Evolutionary conservation across 2,113 vertebrate species (phyloP).

Genomic region (Amphiprion ocellaris): DNA sequence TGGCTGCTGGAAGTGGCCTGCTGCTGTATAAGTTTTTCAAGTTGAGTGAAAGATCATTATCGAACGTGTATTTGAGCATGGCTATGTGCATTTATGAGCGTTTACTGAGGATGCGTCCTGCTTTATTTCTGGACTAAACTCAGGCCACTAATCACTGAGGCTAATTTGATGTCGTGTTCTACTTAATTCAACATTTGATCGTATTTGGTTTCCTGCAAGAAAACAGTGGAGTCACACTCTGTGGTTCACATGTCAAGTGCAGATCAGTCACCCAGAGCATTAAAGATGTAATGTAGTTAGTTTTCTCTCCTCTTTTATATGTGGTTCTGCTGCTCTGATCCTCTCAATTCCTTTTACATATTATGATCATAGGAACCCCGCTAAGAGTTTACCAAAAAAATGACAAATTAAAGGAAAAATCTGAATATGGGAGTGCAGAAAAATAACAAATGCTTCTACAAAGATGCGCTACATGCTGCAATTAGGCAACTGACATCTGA

Average conservation of each 20-base stretch:
- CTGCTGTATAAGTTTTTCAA: slow-evolving; percentile 63
- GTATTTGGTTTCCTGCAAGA: slow-evolving; percentile 4
- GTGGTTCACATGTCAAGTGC: background rate
- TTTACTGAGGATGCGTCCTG: slow-evolving; percentile 34
- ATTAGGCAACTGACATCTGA: too few species aligned
- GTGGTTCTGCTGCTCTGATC: slow-evolving; percentile 1
- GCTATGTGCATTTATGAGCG: slow-evolving; percentile 15
- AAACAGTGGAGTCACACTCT: slow-evolving; percentile 17
- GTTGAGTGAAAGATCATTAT: slow-evolving; percentile 73
- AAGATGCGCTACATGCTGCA: too few species aligned
- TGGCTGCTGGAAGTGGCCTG: slow-evolving; percentile 41
- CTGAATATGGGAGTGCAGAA: too few species aligned
- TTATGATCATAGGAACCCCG: slow-evolving; percentile 30
- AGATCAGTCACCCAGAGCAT: slow-evolving; percentile 34
- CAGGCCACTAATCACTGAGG: slow-evolving; percentile 53
- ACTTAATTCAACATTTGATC: slow-evolving; percentile 42
- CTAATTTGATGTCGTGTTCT: slow-evolving; percentile 56
- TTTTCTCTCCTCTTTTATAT: slow-evolving; percentile 8
- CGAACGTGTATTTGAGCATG: slow-evolving; percentile 44
- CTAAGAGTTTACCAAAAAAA: slow-evolving; percentile 42
- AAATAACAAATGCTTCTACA: too few species aligned
- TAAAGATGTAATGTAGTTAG: background rate
- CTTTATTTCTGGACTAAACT: slow-evolving; percentile 34
- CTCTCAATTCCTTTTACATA: slow-evolving; percentile 30
- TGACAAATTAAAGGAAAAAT: too few species aligned